These are phyloP conservation scores for Aricia agestis DNA, from an alignment of 1,140 invertebrate genomes.

Conservation along the genomic window DNA sequence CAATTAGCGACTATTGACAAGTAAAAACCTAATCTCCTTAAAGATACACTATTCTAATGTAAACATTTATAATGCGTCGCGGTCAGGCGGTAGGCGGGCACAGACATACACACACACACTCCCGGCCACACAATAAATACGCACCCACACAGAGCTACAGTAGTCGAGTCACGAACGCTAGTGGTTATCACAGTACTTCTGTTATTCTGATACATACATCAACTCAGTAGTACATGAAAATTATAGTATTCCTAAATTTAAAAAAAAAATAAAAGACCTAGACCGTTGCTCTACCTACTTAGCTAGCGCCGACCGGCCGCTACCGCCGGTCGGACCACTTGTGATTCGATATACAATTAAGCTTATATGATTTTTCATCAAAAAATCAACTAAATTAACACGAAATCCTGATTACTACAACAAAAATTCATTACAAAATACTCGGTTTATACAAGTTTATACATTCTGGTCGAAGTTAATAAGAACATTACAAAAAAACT, in stretches of 20 bases:
- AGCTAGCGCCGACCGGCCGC: constrained; percentile 32
- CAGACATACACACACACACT: background rate
- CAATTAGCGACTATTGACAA: constrained; percentile 13
- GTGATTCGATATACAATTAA: constrained; percentile 27
- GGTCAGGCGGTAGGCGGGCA: background rate
- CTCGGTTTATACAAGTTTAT: constrained; percentile 53
- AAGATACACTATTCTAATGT: constrained; percentile 7
- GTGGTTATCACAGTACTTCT: constrained; percentile 64
- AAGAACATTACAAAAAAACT: constrained; percentile 35
- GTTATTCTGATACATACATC: constrained; percentile 45
- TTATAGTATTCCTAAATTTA: constrained; percentile 38
- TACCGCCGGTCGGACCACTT: constrained; percentile 15
- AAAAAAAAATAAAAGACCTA: constrained; percentile 55
- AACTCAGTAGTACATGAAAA: constrained; percentile 31
- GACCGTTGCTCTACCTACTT: constrained; percentile 50
- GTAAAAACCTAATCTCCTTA: constrained; percentile 9
- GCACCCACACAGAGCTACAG: constrained; percentile 47
- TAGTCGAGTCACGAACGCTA: constrained; percentile 46
- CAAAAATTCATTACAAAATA: constrained; percentile 49
- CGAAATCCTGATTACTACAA: constrained; percentile 41
- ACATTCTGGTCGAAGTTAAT: constrained; percentile 42
- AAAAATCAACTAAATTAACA: constrained; percentile 47
- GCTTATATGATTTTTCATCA: constrained; percentile 38
- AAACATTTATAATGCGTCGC: constrained; percentile 15
- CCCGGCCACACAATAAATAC: background rate